Percentiles rank a stretch among this genome's conserved stretches.
These are phyloP conservation scores for Coenonympha glycerion DNA, from an alignment of 2,888 invertebrate genomes.

Conservation along the genomic window DNA sequence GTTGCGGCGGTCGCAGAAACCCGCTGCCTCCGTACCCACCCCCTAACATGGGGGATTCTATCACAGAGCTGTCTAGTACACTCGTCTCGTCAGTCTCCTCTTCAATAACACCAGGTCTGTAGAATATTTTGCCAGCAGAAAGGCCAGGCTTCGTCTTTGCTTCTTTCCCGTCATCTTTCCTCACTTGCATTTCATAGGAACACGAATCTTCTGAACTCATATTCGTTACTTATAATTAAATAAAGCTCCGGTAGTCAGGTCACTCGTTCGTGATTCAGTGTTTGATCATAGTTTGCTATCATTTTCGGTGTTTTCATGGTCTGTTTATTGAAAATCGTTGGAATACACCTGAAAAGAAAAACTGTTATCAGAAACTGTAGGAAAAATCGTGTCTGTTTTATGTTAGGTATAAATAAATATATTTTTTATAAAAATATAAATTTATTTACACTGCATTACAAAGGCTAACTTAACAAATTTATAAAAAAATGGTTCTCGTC, in stretches of 20 bases:
- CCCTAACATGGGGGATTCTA: constrained; percentile 63
- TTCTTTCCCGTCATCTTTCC: constrained; percentile 45
- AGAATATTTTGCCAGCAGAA: constrained; percentile 66
- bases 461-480: too few relatives aligned
- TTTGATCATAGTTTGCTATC: constrained; percentile 19
- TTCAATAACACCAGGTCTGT: constrained; percentile 63
- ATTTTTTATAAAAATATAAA: not conserved
- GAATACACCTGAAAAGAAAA: constrained; percentile 25
- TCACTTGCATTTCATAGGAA: constrained; percentile 58
- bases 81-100: constrained; percentile 71
- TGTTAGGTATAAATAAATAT: too few relatives aligned
- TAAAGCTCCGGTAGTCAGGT: not conserved
- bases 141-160: constrained; percentile 42
- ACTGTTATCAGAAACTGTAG: not conserved
- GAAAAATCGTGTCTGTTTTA: too few relatives aligned
- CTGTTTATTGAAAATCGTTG: constrained; percentile 20
- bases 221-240: constrained; percentile 16
- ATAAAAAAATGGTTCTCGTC: too few relatives aligned
- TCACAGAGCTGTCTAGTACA: constrained; percentile 61
- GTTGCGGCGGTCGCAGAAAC: constrained; percentile 48
- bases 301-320: constrained; percentile 15
- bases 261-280: constrained; percentile 7
- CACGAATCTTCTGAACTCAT: constrained; percentile 49
- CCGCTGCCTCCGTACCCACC: constrained; percentile 48
- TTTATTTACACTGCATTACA: too few relatives aligned